A percentile compares a stretch with the other conserved stretches of the same genome.
phyloP scores from a whole-genome alignment of 2,113 vertebrate species.

The Nothoprocta perdicaria region DNA sequence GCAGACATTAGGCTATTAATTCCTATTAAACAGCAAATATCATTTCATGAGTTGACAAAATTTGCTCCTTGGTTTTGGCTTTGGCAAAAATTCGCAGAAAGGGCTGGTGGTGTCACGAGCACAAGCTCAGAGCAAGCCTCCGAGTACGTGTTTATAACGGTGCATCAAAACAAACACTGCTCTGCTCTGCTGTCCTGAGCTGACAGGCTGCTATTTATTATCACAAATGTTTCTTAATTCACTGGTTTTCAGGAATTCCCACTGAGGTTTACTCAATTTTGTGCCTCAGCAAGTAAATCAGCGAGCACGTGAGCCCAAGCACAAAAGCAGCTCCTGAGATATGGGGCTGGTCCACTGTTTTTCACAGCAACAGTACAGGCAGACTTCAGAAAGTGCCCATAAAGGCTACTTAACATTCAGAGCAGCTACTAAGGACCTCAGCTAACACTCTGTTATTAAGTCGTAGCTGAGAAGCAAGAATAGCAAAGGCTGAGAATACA shows the following conservation, averaged over 20 bases:
- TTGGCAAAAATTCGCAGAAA: not conserved
- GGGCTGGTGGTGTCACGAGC: not conserved
- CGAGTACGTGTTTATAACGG: not conserved
- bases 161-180: not conserved
- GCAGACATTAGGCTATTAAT: not conserved
- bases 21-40: not conserved
- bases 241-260: not conserved
- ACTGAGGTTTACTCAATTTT: not conserved
- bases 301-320: not conserved
- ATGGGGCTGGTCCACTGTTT: not conserved
- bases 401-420: not conserved
- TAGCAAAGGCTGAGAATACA: not conserved
- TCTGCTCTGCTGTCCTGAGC: not conserved
- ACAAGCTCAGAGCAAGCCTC: not conserved
- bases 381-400: not conserved
- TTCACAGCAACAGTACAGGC: not conserved
- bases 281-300: not conserved
- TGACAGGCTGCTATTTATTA: not conserved
- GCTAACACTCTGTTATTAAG: slow-evolving; percentile 4
- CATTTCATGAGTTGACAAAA: not conserved
- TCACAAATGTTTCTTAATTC: not conserved
- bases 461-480: not conserved
- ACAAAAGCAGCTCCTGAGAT: not conserved
- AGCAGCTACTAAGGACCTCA: not conserved
- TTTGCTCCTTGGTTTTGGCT: not conserved